These are phyloP conservation scores for Drosophila setosimentum DNA, from an alignment of 2,888 invertebrate species.

Conservation along the genomic window DNA sequence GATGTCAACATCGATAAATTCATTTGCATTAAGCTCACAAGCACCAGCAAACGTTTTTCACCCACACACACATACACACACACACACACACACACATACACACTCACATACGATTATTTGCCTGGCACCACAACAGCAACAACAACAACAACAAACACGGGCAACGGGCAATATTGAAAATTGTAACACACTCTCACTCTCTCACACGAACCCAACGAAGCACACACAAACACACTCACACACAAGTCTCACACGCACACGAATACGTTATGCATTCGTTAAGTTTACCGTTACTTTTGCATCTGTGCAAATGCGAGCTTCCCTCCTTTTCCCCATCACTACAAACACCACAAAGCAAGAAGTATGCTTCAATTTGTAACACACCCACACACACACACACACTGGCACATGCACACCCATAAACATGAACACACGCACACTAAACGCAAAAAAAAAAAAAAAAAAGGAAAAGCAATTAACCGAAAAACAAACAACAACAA, in stretches of 20 bases:
- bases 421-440: background rate
- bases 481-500: slow-evolving; percentile 21
- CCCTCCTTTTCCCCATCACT: background rate
- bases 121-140: slow-evolving; percentile 20
- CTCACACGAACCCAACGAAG: background rate
- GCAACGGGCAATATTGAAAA: slow-evolving; percentile 37
- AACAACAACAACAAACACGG: slow-evolving; percentile 24
- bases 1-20: slow-evolving; percentile 2
- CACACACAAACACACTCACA: slow-evolving; percentile 4
- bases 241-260: slow-evolving; percentile 19
- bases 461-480: slow-evolving; percentile 11
- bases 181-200: slow-evolving; percentile 4
- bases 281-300: slow-evolving; percentile 34
- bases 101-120: slow-evolving; percentile 26
- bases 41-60: slow-evolving; percentile 14
- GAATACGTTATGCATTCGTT: slow-evolving; percentile 44
- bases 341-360: slow-evolving; percentile 10
- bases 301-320: slow-evolving; percentile 32
- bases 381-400: slow-evolving; percentile 15
- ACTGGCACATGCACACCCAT: slow-evolving; percentile 5
- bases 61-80: background rate
- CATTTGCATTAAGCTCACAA: slow-evolving; percentile 15
- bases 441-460: slow-evolving; percentile 24
- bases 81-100: slow-evolving; percentile 6
- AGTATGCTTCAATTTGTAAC: slow-evolving; percentile 29